Evolutionary conservation across 2,888 invertebrate species (phyloP).

Genomic region (Deilephila porcellus): DNA sequence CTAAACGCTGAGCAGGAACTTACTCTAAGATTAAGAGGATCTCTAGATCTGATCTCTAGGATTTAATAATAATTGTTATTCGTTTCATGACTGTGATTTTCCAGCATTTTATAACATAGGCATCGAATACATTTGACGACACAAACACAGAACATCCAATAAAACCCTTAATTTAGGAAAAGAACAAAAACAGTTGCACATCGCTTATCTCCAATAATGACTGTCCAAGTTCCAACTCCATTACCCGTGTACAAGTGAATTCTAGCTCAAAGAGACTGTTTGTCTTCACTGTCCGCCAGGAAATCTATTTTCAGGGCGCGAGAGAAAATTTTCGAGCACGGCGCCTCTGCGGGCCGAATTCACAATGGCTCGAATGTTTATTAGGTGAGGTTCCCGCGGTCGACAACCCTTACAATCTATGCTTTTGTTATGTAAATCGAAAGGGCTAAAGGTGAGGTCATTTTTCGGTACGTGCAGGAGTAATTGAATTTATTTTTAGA

Average conservation of each 20-base stretch:
- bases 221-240: neutral
- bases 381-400: slow-evolving; percentile 34
- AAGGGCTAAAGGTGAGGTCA: slow-evolving; percentile 23
- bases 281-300: slow-evolving; percentile 17
- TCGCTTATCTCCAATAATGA: slow-evolving; percentile 1
- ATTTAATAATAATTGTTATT: too few species aligned
- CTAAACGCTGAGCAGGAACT: too few species aligned
- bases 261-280: neutral
- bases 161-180: neutral
- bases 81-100: too few species aligned
- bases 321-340: slow-evolving; percentile 26
- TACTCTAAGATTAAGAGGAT: too few species aligned
- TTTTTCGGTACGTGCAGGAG: neutral
- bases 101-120: too few species aligned
- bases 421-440: slow-evolving; percentile 36
- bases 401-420: slow-evolving; percentile 25
- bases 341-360: slow-evolving; percentile 37
- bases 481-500: neutral
- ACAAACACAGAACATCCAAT: too few species aligned
- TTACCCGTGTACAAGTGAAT: slow-evolving; percentile 9
- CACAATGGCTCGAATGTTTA: slow-evolving; percentile 40
- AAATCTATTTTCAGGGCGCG: slow-evolving; percentile 30
- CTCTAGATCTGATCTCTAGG: too few species aligned
- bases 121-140: too few species aligned
- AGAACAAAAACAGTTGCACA: neutral